These are phyloP conservation scores for Frankliniella intonsa DNA, from an alignment of 2,888 invertebrate species.

Conservation along the genomic window DNA sequence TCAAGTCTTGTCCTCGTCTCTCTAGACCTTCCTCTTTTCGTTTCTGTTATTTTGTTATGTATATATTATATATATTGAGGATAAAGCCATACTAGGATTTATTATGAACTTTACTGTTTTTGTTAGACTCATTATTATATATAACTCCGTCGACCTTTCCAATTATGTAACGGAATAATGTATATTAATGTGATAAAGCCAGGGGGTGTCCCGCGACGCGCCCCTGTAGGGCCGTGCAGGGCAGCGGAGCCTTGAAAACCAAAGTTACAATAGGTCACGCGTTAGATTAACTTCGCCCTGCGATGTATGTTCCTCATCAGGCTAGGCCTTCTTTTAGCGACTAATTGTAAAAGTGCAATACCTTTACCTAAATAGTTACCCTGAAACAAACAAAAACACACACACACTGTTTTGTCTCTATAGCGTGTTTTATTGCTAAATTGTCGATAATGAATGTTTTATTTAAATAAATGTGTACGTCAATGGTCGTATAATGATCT, in stretches of 20 bases:
- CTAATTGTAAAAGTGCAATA: constrained; percentile 17
- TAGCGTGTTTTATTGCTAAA: neutral
- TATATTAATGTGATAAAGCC: neutral
- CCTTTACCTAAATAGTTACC: constrained; percentile 17
- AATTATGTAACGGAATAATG: neutral
- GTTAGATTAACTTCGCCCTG: no score
- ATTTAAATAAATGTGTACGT: constrained; percentile 9
- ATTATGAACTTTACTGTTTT: neutral
- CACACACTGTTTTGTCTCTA: neutral
- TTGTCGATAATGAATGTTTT: constrained; percentile 10
- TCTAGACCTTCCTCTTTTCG: neutral
- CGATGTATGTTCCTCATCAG: neutral
- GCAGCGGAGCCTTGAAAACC: neutral
- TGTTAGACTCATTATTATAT: neutral
- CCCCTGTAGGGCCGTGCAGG: neutral
- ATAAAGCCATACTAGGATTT: neutral
- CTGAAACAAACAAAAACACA: neutral
- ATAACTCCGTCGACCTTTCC: neutral
- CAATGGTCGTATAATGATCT: constrained; percentile 3
- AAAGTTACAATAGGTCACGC: neutral
- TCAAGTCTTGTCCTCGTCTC: neutral
- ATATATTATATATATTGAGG: neutral
- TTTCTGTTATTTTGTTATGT: constrained; percentile 12
- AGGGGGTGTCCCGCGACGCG: neutral
- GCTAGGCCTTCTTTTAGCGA: neutral